Conservation (phyloP, 2,113 vertebrate genomes). For the Orcinus orca region DNA sequence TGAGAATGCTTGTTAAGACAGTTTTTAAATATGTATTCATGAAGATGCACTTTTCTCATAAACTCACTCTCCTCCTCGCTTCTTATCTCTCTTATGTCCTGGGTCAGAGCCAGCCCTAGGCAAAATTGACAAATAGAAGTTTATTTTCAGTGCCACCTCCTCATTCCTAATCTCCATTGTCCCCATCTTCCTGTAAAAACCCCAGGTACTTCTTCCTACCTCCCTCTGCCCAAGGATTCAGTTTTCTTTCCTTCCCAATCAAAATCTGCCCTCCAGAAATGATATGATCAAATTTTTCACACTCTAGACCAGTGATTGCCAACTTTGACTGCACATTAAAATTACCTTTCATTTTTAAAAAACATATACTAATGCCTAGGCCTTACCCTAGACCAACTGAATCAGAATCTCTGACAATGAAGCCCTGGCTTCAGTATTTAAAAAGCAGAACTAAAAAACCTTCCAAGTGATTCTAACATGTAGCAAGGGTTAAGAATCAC, state of each 20-base stretch:
- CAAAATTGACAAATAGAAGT: slow-evolving; percentile 61
- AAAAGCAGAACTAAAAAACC: background rate
- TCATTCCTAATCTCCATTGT: slow-evolving; percentile 42
- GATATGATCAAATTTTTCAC: slow-evolving; percentile 57
- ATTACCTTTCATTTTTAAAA: background rate
- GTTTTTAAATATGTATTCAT: slow-evolving; percentile 64
- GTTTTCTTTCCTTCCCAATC: slow-evolving; percentile 51
- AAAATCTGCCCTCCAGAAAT: slow-evolving; percentile 63
- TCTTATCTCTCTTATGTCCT: slow-evolving; percentile 58
- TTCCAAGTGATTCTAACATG: background rate
- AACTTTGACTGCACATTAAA: slow-evolving; percentile 27
- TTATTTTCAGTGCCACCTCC: slow-evolving; percentile 53
- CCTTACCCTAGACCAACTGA: background rate
- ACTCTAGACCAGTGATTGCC: background rate
- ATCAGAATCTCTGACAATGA: background rate
- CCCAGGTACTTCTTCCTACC: slow-evolving; percentile 32
- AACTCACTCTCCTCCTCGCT: slow-evolving; percentile 24
- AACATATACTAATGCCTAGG: background rate
- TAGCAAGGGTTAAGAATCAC: background rate
- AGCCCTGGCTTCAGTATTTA: background rate
- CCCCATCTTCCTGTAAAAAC: background rate
- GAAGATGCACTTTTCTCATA: slow-evolving; percentile 36
- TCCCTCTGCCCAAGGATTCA: background rate
- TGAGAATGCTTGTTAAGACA: background rate
- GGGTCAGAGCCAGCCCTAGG: slow-evolving; percentile 65